Evolutionary conservation across 2,113 vertebrate species (phyloP).

Genomic region (Lanius ludovicianus): DNA sequence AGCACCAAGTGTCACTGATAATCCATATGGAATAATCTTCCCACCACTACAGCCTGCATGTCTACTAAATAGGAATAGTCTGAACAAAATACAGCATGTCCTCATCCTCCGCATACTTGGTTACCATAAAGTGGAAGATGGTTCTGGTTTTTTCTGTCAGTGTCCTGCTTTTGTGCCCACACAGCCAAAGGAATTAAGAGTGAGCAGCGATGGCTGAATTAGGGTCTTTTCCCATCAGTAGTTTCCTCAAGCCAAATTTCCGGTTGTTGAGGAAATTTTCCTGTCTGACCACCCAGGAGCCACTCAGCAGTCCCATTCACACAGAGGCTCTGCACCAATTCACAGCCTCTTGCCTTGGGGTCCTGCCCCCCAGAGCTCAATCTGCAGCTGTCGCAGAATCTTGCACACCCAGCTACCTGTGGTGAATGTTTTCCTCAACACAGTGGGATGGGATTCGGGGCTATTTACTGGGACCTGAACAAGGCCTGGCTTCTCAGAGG

Average conservation of each 20-base stretch:
- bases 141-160: neutral
- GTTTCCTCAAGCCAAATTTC: neutral
- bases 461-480: neutral
- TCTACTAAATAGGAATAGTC: neutral
- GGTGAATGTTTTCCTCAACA: neutral
- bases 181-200: neutral
- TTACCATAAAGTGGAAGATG: neutral
- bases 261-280: neutral
- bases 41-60: neutral
- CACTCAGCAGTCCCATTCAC: neutral
- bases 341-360: neutral
- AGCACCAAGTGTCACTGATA: neutral
- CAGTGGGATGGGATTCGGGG: neutral
- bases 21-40: neutral
- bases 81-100: neutral
- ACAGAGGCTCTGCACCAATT: neutral
- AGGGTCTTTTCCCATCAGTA: neutral
- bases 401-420: neutral
- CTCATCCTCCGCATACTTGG: neutral
- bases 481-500: neutral
- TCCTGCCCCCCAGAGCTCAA: neutral
- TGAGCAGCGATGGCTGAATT: fast-evolving
- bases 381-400: neutral
- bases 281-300: neutral
- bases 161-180: neutral